phyloP scores from a whole-genome alignment of 1,140 invertebrate species.

The Scaptomyza pallida region DNA sequence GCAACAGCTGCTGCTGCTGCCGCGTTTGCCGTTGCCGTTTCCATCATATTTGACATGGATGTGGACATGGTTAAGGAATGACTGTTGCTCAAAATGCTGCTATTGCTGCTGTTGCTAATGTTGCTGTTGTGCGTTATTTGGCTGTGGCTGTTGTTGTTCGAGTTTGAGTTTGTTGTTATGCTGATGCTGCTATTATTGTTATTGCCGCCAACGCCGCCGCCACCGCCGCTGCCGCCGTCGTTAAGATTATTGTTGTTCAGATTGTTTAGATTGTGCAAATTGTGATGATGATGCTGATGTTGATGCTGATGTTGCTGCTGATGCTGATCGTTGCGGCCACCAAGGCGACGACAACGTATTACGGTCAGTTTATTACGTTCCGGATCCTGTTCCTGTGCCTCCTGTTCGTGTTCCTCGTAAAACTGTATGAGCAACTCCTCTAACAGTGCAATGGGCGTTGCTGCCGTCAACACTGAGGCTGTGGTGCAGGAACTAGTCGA shows the following conservation, averaged over 20 bases:
- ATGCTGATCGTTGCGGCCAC: slow-evolving; percentile 26
- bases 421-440: slow-evolving; percentile 78
- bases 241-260: slow-evolving; percentile 43
- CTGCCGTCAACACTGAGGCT: slow-evolving; percentile 43
- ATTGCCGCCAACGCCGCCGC: too few relatives aligned
- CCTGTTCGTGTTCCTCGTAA: slow-evolving; percentile 74
- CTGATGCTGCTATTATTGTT: slow-evolving; percentile 28
- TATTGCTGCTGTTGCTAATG: slow-evolving; percentile 43
- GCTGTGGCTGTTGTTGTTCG: slow-evolving; percentile 14
- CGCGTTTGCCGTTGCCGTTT: slow-evolving; percentile 35
- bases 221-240: too few relatives aligned
- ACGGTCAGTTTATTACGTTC: slow-evolving; percentile 50
- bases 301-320: too few relatives aligned
- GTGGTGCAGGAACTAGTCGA: slow-evolving; percentile 7
- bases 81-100: slow-evolving; percentile 52
- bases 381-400: slow-evolving; percentile 60
- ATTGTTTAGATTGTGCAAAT: slow-evolving; percentile 14
- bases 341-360: slow-evolving; percentile 18
- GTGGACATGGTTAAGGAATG: slow-evolving; percentile 58
- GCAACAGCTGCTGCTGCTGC: slow-evolving; percentile 35
- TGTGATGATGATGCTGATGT: too few relatives aligned
- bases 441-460: slow-evolving; percentile 62
- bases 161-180: slow-evolving; percentile 3
- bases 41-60: slow-evolving; percentile 64
- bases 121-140: slow-evolving; percentile 15